A percentile compares a stretch with the other conserved stretches of the same genome.
These are phyloP conservation scores for Manis javanica DNA, from an alignment of 2,797 vertebrate genomes.

Conservation along the genomic window DNA sequence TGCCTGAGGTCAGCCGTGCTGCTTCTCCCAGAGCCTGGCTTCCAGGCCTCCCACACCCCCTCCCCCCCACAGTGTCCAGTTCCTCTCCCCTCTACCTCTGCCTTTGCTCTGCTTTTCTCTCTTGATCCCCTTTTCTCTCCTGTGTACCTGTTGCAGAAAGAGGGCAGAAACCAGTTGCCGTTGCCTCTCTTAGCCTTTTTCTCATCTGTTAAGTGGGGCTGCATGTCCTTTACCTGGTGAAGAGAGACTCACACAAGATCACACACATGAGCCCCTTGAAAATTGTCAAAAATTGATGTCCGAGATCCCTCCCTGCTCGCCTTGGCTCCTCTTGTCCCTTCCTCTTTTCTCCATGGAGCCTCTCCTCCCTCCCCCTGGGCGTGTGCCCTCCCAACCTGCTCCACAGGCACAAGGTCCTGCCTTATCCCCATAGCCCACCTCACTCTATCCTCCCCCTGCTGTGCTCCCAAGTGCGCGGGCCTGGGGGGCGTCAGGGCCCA, in stretches of 20 bases:
- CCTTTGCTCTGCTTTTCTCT: background rate
- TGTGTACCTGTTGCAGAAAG: background rate
- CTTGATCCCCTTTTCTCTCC: background rate
- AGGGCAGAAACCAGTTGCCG: too few relatives aligned
- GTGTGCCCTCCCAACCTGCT: background rate
- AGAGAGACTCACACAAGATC: background rate
- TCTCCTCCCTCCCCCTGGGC: background rate
- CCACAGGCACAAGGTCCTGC: background rate
- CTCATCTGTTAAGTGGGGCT: too few relatives aligned
- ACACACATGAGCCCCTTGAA: background rate
- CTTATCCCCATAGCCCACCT: background rate
- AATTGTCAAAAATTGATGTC: background rate
- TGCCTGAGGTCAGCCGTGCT: background rate
- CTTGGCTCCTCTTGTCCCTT: background rate
- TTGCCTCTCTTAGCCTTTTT: too few relatives aligned
- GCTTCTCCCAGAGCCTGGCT: background rate
- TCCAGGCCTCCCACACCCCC: background rate
- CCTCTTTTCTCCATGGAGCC: background rate
- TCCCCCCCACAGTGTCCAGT: rapidly evolving
- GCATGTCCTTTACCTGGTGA: background rate
- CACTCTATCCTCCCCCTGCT: background rate
- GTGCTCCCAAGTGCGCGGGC: background rate
- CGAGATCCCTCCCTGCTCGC: background rate
- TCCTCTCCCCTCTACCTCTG: background rate
- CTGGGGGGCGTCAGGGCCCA: background rate